Conservation (phyloP, 2,888 invertebrate genomes). For the Folsomia candida region DNA sequence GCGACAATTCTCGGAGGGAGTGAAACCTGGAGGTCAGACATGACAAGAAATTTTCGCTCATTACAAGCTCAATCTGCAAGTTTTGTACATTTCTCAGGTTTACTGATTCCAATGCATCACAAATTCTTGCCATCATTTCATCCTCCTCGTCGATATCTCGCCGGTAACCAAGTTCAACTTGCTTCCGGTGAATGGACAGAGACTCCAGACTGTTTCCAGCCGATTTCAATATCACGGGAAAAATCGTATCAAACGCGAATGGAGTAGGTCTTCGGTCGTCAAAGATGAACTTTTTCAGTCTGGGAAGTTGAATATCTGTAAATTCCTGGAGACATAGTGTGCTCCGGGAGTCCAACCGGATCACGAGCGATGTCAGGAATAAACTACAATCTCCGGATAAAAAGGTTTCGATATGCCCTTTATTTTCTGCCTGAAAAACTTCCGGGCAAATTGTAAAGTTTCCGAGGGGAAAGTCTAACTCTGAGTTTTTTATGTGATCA, state of each 20-base stretch:
- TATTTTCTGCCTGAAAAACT: slow-evolving; percentile 17
- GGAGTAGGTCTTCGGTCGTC: slow-evolving; percentile 29
- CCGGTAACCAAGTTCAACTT: neutral
- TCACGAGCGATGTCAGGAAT: slow-evolving; percentile 21
- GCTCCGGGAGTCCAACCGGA: slow-evolving; percentile 30
- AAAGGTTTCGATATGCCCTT: slow-evolving; percentile 5
- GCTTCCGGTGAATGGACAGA: neutral
- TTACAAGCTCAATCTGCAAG: slow-evolving; percentile 22
- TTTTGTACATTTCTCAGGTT: slow-evolving; percentile 3
- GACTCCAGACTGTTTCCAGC: slow-evolving; percentile 11
- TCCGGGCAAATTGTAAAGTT: slow-evolving; percentile 30
- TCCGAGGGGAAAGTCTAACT: slow-evolving; percentile 14
- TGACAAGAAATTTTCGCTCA: slow-evolving; percentile 17
- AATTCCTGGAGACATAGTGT: neutral
- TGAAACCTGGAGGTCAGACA: slow-evolving; percentile 1
- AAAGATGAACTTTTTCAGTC: slow-evolving; percentile 29
- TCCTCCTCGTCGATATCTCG: neutral
- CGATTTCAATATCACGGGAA: slow-evolving; percentile 7
- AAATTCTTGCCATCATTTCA: neutral
- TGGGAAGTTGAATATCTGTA: slow-evolving; percentile 1
- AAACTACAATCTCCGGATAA: neutral
- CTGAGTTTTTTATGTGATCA: neutral
- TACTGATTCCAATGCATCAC: slow-evolving; percentile 13
- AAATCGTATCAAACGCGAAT: neutral
- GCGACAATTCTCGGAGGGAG: slow-evolving; percentile 9